Base-by-base conservation (phyloP, 1,140 invertebrate genomes). In the Zaprionus davidi region DNA sequence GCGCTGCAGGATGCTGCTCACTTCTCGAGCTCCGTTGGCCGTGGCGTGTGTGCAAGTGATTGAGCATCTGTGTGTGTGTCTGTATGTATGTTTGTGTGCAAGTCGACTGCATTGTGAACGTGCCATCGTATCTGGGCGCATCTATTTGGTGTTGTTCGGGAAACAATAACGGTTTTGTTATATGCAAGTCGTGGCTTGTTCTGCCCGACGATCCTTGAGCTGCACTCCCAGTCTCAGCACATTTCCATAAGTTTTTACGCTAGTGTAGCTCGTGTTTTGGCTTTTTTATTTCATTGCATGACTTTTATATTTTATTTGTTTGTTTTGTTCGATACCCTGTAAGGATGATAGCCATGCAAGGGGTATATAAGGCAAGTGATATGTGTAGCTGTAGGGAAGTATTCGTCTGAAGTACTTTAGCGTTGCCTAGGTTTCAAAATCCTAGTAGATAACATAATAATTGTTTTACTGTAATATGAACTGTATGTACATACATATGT, bases 231-330 rank as follows among this genome's bases (percentile, higher is more conserved):
- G 20, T 64, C 66, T 28, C 76, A 81, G 68, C 68, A 84, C 63
- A 74, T 75, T 80, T 87, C 87, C 83, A 87, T 80, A 87, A 81
- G 74, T 84, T 87, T 88, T 87, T 87, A 84, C 81, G 78, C 71
- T 11, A 46, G 83, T 72, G 62, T 59, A 11, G 55, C 53, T 65
- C 46, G 34, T 60, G 56, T 28, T 59, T 63, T 57, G 20, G 4
- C 12, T 66, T 20, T 38, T 70, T 70, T 62, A 34, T 70, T 51
- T 51, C 28, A 31, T 46, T 57, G 28, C 69, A 71, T 64, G 36
- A 63, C 64, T 71, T 63, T 63, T 63, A 71, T 71, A 71, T 34
- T 71, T 71, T 64, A 63, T 57, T 64, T 71, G 69, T 71, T 63
- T 64, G 62, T 49, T 64, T 71, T 71, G 41, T 17, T 36, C 11